Percentiles rank a stretch among this genome's conserved stretches.
Conservation (phyloP, 2,888 invertebrate genomes). For the Lasioglossum figueresi region DNA sequence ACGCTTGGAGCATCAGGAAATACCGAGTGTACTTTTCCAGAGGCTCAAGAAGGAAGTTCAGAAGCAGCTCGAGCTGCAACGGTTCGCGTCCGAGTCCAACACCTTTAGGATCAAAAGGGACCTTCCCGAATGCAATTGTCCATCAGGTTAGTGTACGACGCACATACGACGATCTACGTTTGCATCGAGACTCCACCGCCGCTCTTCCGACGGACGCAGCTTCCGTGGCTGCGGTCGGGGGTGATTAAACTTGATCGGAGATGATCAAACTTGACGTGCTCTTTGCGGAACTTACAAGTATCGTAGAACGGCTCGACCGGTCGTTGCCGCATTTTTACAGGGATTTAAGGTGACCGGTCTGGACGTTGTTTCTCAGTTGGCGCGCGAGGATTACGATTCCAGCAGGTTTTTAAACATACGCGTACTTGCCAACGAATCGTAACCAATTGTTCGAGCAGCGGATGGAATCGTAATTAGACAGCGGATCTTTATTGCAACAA, state of each 20-base stretch:
- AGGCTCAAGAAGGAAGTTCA: constrained; percentile 74
- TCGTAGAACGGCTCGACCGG: not conserved
- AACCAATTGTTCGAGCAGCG: too few species aligned
- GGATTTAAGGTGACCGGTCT: not conserved
- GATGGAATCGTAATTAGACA: too few species aligned
- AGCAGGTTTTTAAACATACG: too few species aligned
- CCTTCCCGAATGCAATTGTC: constrained; percentile 81
- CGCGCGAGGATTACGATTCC: not conserved
- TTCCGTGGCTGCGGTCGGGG: not conserved
- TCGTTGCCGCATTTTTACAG: not conserved
- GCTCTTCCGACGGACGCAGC: not conserved
- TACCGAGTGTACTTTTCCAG: constrained; percentile 67
- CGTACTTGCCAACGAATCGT: too few species aligned
- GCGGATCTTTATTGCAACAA: too few species aligned
- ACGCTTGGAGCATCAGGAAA: constrained; percentile 65
- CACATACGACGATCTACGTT: too few species aligned
- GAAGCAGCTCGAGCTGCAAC: constrained; percentile 64
- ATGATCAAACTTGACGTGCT: not conserved
- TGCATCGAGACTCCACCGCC: not conserved
- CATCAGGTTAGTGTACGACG: constrained; percentile 78
- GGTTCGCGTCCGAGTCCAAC: constrained; percentile 48
- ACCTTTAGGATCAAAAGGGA: constrained; percentile 79
- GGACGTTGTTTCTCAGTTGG: not conserved
- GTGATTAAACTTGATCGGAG: not conserved
- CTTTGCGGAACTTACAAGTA: not conserved